phyloP scores from a whole-genome alignment of 2,113 vertebrate genomes.

The Hydropotes inermis region DNA sequence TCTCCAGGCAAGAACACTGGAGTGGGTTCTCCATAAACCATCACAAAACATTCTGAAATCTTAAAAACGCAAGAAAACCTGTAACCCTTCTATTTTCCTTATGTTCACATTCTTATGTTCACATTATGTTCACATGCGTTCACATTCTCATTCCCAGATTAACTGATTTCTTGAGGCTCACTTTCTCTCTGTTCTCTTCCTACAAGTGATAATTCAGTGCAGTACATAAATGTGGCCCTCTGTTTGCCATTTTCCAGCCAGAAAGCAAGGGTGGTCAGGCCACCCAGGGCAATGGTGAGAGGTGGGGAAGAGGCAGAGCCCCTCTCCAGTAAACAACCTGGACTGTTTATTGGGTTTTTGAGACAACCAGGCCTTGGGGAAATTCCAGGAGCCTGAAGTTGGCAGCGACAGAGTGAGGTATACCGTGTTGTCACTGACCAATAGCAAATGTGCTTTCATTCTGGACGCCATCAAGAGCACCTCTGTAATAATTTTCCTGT shows the following conservation, averaged over 20 bases:
- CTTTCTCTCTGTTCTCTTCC: not conserved
- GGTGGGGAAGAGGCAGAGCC: not conserved
- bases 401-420: not conserved
- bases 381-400: not conserved
- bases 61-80: slow-evolving; percentile 2
- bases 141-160: not conserved
- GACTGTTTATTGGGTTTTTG: slow-evolving; percentile 28
- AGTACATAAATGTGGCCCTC: not conserved
- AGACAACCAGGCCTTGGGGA: not conserved
- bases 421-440: not conserved
- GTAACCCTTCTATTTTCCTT: not conserved
- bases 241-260: not conserved
- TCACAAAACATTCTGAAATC: not conserved
- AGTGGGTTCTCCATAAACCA: not conserved
- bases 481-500: slow-evolving; percentile 1
- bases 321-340: slow-evolving; percentile 23
- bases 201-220: not conserved
- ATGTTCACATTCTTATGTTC: too few relatives aligned
- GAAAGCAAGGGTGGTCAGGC: slow-evolving; percentile 4
- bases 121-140: too few relatives aligned
- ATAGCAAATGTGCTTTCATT: not conserved
- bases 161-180: not conserved
- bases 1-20: too few relatives aligned
- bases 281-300: not conserved
- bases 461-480: not conserved